phyloP scores from a whole-genome alignment of 2,888 invertebrate genomes.

The Leptogaster cylindrica region DNA sequence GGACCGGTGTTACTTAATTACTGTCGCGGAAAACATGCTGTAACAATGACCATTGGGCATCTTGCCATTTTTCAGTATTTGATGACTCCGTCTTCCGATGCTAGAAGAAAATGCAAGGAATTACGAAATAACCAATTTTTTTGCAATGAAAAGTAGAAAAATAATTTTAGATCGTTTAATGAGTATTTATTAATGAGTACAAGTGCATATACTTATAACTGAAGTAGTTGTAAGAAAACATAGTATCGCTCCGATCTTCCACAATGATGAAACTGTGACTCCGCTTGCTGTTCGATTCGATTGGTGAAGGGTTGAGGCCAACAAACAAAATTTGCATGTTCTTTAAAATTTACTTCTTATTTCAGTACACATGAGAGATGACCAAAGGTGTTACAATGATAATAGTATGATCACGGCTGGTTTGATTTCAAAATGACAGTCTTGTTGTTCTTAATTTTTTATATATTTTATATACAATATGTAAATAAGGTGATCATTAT shows the following conservation, averaged over 20 bases:
- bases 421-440: constrained; percentile 46
- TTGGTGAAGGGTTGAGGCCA: constrained; percentile 10
- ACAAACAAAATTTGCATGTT: constrained; percentile 11
- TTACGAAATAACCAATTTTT: too few relatives aligned
- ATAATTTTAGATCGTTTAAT: constrained; percentile 3
- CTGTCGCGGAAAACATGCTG: neutral
- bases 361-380: constrained; percentile 38
- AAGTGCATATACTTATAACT: constrained; percentile 7
- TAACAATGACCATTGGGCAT: too few relatives aligned
- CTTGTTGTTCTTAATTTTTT: constrained; percentile 44
- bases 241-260: neutral
- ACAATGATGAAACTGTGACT: neutral
- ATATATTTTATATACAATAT: constrained; percentile 46
- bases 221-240: constrained; percentile 22
- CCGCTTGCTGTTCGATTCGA: neutral
- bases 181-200: constrained; percentile 20
- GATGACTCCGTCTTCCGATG: too few relatives aligned
- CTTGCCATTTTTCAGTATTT: too few relatives aligned
- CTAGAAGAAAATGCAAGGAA: too few relatives aligned
- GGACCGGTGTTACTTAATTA: constrained; percentile 19
- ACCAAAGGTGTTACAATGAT: constrained; percentile 24
- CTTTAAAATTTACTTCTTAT: constrained; percentile 24
- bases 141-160: neutral
- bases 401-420: constrained; percentile 10
- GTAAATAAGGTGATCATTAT: constrained; percentile 44